Evolutionary conservation across 2,797 vertebrate species (phyloP).

Genomic region (Taeniopygia guttata): DNA sequence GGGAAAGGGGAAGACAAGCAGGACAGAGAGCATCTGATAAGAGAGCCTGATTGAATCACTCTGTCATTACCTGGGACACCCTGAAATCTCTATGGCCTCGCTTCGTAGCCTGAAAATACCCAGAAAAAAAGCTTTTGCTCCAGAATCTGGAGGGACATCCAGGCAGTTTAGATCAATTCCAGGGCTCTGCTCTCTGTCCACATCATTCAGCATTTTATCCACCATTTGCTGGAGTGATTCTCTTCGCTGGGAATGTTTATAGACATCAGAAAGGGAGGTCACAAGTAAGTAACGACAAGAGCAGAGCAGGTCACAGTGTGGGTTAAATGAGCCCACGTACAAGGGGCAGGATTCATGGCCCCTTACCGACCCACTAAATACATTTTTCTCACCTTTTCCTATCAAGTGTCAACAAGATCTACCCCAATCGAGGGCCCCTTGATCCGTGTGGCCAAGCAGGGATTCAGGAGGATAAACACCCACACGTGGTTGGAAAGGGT

Average conservation of each 20-base stretch:
- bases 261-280: slow-evolving; percentile 21
- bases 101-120: not conserved
- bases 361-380: not conserved
- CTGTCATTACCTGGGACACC: not conserved
- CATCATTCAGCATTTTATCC: not conserved
- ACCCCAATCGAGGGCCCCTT: not conserved
- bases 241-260: not conserved
- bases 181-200: not conserved
- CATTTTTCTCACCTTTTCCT: slow-evolving; percentile 1
- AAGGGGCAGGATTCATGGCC: not conserved
- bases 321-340: not conserved
- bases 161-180: slow-evolving; percentile 7
- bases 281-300: not conserved
- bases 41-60: not conserved
- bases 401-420: not conserved
- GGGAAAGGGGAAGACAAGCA: not conserved
- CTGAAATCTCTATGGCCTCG: not conserved
- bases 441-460: not conserved
- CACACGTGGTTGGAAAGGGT: rapidly evolving
- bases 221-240: not conserved
- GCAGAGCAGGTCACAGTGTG: not conserved
- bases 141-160: not conserved
- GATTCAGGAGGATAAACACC: not conserved
- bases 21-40: not conserved
- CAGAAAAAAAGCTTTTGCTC: not conserved